Evolutionary conservation across 2,113 vertebrate species (phyloP).

Genomic region (Baryphthengus martii): DNA sequence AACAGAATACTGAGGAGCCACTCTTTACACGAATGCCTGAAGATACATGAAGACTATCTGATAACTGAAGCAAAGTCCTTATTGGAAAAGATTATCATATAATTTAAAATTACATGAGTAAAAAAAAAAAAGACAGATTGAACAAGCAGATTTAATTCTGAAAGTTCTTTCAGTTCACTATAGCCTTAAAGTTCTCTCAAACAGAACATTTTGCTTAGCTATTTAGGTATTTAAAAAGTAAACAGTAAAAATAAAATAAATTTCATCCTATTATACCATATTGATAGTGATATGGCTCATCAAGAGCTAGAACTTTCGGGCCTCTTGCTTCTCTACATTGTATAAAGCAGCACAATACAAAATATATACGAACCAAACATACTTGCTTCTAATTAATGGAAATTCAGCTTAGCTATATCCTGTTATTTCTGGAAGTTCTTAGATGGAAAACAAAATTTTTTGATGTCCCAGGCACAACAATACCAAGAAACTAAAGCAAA

Average conservation of each 20-base stretch:
- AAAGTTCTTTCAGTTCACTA: too few relatives aligned
- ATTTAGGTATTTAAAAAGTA: neutral
- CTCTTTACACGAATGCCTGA: neutral
- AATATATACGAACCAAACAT: neutral
- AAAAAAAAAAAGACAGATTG: neutral
- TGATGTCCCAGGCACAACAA: neutral
- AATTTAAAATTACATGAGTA: neutral
- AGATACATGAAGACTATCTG: too few relatives aligned
- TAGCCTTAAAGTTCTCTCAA: too few relatives aligned
- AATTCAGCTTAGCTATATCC: neutral
- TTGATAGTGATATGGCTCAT: neutral
- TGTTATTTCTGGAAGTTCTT: neutral
- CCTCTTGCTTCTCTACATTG: neutral
- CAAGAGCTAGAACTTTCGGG: neutral
- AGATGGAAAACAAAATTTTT: neutral
- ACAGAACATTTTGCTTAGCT: neutral
- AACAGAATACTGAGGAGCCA: neutral
- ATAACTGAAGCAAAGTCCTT: neutral
- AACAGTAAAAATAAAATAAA: neutral
- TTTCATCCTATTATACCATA: neutral
- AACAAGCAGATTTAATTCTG: neutral
- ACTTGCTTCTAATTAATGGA: neutral
- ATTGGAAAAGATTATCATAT: neutral
- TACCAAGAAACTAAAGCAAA: neutral
- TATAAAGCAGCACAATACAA: neutral